Percentiles rank a stretch among this genome's conserved stretches.
These are phyloP conservation scores for Chloroceryle inda DNA, from an alignment of 2,797 vertebrate genomes.

Conservation along the genomic window DNA sequence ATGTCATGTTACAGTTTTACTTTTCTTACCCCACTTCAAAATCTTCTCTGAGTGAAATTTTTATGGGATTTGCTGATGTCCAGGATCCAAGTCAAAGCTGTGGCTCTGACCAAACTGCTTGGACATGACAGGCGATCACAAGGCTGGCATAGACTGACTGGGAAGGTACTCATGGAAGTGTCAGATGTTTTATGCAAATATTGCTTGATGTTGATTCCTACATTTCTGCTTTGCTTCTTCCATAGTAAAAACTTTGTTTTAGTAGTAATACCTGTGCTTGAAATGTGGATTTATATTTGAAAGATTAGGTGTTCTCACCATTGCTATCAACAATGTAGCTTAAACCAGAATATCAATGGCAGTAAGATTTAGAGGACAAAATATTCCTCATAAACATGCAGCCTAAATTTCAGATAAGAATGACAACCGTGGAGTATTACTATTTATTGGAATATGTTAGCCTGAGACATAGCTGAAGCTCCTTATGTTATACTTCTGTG, in stretches of 20 bases:
- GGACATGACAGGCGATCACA: not conserved
- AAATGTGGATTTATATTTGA: not conserved
- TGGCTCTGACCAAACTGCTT: not conserved
- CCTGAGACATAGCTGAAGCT: not conserved
- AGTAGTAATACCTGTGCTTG: not conserved
- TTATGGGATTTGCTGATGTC: not conserved
- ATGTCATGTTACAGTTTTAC: not conserved
- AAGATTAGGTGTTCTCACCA: not conserved
- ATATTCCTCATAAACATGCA: not conserved
- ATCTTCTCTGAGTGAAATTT: not conserved
- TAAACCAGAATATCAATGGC: not conserved
- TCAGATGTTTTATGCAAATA: not conserved
- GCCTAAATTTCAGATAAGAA: not conserved
- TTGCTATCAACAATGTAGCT: not conserved
- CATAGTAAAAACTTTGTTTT: not conserved
- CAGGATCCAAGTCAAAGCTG: not conserved
- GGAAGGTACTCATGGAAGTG: not conserved
- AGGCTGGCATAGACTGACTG: not conserved
- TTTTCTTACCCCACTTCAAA: not conserved
- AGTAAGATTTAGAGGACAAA: not conserved
- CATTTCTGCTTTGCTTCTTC: not conserved
- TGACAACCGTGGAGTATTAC: not conserved
- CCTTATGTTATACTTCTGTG: slow-evolving; percentile 35
- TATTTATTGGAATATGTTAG: slow-evolving; percentile 2
- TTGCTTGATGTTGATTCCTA: not conserved